phyloP scores from a whole-genome alignment of 64 coral and sea anemone species.

The Pachyseris speciosa region DNA sequence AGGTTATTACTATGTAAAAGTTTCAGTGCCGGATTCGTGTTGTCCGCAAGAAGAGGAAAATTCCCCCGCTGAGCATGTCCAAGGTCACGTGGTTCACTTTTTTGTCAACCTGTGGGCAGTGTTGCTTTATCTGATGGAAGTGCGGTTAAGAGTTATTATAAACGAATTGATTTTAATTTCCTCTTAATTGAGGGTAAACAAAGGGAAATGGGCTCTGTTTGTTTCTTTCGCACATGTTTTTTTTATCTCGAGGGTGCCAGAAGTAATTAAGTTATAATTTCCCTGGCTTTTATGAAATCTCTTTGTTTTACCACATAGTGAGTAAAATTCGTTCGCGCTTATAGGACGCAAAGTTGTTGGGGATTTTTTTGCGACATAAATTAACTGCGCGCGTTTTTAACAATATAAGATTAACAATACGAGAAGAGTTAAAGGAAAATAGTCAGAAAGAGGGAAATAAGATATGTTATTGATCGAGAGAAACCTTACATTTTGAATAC shows the following conservation, averaged over 20 bases:
- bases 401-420: no score
- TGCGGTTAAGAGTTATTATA: conserved; percentile 28
- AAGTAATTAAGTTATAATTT: conserved; percentile 7
- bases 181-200: conserved; percentile 20
- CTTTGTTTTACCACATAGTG: conserved; percentile 35
- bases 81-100: neutral
- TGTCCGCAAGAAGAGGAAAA: neutral
- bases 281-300: conserved; percentile 32
- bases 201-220: conserved; percentile 4
- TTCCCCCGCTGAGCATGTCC: neutral
- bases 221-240: conserved; percentile 26
- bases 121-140: conserved; percentile 1
- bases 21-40: conserved; percentile 15
- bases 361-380: neutral
- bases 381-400: neutral
- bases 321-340: neutral
- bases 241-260: neutral
- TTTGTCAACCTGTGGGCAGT: neutral
- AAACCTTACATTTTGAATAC: no score
- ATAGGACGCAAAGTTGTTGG: neutral
- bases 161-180: conserved; percentile 24
- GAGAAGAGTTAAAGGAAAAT: no score
- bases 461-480: neutral
- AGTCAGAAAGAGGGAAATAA: neutral
- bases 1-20: neutral